phyloP scores from a whole-genome alignment of 1,140 invertebrate species.

The Bradynema listronoti region DNA sequence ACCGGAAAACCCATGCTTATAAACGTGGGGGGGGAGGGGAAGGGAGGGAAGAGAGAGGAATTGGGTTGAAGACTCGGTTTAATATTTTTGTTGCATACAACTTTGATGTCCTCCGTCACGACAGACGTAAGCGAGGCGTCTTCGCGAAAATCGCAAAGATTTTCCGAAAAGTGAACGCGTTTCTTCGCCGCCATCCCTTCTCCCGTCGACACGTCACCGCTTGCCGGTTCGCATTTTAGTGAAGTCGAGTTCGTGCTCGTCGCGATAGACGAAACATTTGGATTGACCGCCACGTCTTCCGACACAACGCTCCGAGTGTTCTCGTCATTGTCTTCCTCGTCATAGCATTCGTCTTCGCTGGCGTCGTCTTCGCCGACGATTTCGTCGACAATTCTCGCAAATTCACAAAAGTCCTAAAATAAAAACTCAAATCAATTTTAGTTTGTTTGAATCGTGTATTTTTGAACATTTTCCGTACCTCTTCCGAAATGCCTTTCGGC shows the following conservation, averaged over 20 bases:
- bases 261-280: not conserved
- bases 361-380: slow-evolving; percentile 18
- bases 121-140: too few species aligned
- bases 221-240: not conserved
- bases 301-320: not conserved
- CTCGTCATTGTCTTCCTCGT: slow-evolving; percentile 5
- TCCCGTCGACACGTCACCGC: not conserved
- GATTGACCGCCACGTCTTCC: not conserved
- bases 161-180: slow-evolving; percentile 7
- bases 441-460: too few species aligned
- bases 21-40: too few species aligned
- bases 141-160: too few species aligned
- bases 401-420: slow-evolving; percentile 21
- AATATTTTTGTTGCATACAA: too few species aligned
- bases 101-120: too few species aligned
- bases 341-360: slow-evolving; percentile 1
- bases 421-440: too few species aligned
- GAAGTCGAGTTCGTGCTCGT: not conserved
- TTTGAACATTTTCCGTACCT: too few species aligned
- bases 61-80: too few species aligned
- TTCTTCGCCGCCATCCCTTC: slow-evolving; percentile 7
- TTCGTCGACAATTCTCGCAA: slow-evolving; percentile 15
- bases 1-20: too few species aligned
- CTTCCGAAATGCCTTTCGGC: slow-evolving; percentile 11
- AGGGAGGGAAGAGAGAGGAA: too few species aligned